These are phyloP conservation scores for Drosophila chauvacae DNA, from an alignment of 1,140 invertebrate species.

Conservation along the genomic window DNA sequence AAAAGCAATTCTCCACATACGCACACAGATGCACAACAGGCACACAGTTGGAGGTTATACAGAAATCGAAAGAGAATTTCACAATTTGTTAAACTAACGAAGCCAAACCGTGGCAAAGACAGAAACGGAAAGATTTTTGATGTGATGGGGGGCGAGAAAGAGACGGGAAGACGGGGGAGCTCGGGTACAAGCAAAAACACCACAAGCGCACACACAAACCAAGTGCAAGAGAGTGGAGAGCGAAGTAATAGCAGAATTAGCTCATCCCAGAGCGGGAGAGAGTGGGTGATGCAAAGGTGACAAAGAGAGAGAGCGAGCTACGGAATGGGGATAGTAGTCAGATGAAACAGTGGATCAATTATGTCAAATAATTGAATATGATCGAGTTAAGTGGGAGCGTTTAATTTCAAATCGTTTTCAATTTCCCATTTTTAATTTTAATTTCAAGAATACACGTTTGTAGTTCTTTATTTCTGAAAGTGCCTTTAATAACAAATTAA, in stretches of 20 bases:
- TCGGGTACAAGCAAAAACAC: conserved; percentile 1
- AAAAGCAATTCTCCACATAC: conserved; percentile 21
- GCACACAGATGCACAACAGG: conserved; percentile 8
- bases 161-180: conserved; percentile 5
- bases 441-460: not conserved
- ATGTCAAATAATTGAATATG: not conserved
- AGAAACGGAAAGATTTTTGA: conserved; percentile 38
- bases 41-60: not conserved
- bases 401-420: not conserved
- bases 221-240: conserved; percentile 33
- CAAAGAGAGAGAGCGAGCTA: conserved; percentile 2
- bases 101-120: conserved; percentile 52
- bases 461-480: not conserved
- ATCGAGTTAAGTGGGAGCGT: not conserved
- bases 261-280: conserved; percentile 36
- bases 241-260: conserved; percentile 48
- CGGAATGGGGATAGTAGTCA: conserved; percentile 23
- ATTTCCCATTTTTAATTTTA: not conserved
- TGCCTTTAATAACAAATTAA: not conserved
- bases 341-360: conserved; percentile 21
- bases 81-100: conserved; percentile 54
- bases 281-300: conserved; percentile 15
- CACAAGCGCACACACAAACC: conserved; percentile 7
- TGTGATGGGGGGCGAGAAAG: conserved; percentile 15
- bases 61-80: conserved; percentile 53